Percentiles rank a stretch among this genome's conserved stretches.
Conservation (phyloP, 2,888 invertebrate species). For the Ichneumoninae sp. region DNA sequence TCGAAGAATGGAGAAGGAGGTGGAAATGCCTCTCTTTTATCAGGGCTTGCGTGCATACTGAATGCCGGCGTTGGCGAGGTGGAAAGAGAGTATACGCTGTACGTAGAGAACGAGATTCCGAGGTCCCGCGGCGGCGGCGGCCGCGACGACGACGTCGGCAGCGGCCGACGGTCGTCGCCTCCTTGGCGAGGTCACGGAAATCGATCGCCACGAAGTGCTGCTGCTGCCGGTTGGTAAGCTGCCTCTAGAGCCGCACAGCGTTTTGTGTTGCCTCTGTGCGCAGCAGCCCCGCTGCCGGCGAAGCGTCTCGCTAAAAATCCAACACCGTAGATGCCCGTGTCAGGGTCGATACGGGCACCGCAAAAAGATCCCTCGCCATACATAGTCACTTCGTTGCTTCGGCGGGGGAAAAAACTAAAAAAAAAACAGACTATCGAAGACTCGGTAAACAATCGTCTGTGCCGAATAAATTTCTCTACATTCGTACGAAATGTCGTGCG, state of each 20-base stretch:
- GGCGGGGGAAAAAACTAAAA: neutral
- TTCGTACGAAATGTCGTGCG: neutral
- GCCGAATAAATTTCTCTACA: neutral
- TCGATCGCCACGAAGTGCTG: conserved; percentile 66
- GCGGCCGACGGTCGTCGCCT: conserved; percentile 71
- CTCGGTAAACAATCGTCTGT: neutral
- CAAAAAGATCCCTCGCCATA: conserved; percentile 4
- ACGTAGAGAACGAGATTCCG: conserved; percentile 70
- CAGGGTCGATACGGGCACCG: conserved; percentile 31
- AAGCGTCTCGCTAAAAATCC: conserved; percentile 32
- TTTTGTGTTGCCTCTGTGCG: conserved; percentile 24
- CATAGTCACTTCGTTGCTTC: neutral
- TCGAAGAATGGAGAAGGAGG: conserved; percentile 20
- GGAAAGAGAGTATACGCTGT: conserved; percentile 24
- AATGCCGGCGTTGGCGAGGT: conserved; percentile 28
- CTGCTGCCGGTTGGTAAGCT: conserved; percentile 25
- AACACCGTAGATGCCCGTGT: conserved; percentile 22
- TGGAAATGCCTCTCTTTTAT: conserved; percentile 60
- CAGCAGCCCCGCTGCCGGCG: conserved; percentile 15
- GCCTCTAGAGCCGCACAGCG: conserved; percentile 3
- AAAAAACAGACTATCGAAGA: neutral
- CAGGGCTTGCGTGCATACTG: conserved; percentile 59
- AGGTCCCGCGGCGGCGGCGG: conserved; percentile 68
- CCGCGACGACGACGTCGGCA: conserved; percentile 45
- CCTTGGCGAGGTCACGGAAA: conserved; percentile 73